Percentiles rank a stretch among this genome's conserved stretches.
These are phyloP conservation scores for Epinephelus fuscoguttatus DNA, from an alignment of 2,113 vertebrate genomes.

Conservation along the genomic window DNA sequence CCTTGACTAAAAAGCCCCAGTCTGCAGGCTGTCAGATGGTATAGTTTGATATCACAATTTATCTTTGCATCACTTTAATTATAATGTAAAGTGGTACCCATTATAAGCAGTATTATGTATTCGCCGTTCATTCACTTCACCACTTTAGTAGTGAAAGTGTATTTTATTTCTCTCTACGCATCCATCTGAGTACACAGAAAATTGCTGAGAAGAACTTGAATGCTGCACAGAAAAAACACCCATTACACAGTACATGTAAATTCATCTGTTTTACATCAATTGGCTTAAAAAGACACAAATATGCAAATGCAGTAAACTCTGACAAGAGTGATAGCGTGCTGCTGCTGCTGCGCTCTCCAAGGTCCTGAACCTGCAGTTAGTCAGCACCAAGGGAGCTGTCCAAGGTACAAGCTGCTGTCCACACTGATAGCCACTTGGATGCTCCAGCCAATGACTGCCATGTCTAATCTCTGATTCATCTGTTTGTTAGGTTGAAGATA, in stretches of 20 bases:
- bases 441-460: background rate
- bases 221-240: background rate
- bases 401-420: background rate
- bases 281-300: background rate
- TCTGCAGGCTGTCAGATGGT: constrained; percentile 4
- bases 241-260: background rate
- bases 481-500: background rate
- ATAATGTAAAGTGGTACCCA: background rate
- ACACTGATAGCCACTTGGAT: background rate
- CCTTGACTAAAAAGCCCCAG: background rate
- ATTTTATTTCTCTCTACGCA: background rate
- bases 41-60: constrained; percentile 1
- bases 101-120: background rate
- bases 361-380: constrained; percentile 19
- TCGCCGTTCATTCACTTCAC: too few species aligned
- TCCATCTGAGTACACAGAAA: background rate
- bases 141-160: background rate
- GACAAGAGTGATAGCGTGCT: background rate
- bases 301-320: background rate
- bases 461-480: background rate
- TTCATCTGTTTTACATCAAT: background rate
- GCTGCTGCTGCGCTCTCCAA: constrained; percentile 1
- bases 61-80: constrained; percentile 15
- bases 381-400: constrained; percentile 8
- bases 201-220: too few species aligned